Evolutionary conservation across 2,888 invertebrate genomes (phyloP).

Genomic region (Synergus itoensis): DNA sequence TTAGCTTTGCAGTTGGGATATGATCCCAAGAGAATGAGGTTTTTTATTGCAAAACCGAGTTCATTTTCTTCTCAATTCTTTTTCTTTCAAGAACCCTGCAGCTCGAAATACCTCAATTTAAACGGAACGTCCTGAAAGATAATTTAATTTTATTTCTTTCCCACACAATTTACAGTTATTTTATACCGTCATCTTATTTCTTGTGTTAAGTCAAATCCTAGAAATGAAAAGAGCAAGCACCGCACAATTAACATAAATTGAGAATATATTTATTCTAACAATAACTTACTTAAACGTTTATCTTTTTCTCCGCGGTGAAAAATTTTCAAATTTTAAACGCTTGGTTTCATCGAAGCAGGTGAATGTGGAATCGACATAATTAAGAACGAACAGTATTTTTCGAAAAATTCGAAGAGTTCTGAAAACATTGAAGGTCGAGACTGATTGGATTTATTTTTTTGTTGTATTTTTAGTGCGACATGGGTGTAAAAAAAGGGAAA

Average conservation of each 20-base stretch:
- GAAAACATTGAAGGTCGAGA: slow-evolving; percentile 14
- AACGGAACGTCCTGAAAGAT: background rate
- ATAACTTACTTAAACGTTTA: no score
- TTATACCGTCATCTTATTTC: background rate
- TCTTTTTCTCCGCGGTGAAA: background rate
- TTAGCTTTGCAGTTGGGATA: slow-evolving; percentile 5
- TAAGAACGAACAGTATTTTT: background rate
- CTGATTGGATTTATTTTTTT: slow-evolving; percentile 13
- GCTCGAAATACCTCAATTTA: slow-evolving; percentile 30
- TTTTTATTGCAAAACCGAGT: slow-evolving; percentile 13
- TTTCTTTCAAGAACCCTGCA: background rate
- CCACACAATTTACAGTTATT: background rate
- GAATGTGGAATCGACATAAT: background rate
- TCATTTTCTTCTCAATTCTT: background rate
- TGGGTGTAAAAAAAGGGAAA: background rate
- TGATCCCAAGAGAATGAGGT: slow-evolving; percentile 19
- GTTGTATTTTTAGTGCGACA: slow-evolving; percentile 8
- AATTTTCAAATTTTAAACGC: background rate
- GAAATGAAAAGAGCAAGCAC: background rate
- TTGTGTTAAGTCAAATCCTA: background rate
- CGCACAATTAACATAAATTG: background rate
- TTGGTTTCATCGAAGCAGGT: background rate
- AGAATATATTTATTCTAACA: background rate
- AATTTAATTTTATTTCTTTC: slow-evolving; percentile 12
- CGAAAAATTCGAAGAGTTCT: slow-evolving; percentile 13